Conservation (phyloP, 1,140 invertebrate genomes). For the Polyergus mexicanus region DNA sequence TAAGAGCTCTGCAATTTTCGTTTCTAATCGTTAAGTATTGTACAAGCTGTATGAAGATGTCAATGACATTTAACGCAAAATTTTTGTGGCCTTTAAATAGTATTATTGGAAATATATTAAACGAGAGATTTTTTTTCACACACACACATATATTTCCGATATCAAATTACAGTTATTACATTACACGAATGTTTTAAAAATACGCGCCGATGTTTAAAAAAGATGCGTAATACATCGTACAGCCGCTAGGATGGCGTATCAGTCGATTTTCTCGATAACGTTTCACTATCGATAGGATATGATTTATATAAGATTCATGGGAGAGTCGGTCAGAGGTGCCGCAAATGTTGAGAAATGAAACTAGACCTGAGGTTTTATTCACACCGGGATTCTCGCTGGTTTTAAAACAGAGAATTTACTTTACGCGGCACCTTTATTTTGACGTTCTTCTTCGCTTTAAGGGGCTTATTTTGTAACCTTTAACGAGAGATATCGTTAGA, state of each 20-base stretch:
- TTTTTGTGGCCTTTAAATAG: neutral
- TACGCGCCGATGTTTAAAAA: neutral
- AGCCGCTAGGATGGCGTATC: neutral
- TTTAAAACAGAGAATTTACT: neutral
- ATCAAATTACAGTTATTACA: neutral
- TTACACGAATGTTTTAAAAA: neutral
- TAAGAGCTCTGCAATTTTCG: neutral
- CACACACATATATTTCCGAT: neutral
- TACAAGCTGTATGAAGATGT: neutral
- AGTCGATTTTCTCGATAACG: neutral
- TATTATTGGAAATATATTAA: neutral
- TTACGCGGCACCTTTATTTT: neutral
- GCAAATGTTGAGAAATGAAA: conserved; percentile 4
- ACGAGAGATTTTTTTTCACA: too few relatives aligned
- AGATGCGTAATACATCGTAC: too few relatives aligned
- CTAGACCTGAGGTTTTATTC: neutral
- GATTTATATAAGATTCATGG: neutral
- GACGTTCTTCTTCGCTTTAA: neutral
- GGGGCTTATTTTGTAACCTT: too few relatives aligned
- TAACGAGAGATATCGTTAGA: too few relatives aligned
- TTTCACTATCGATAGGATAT: neutral
- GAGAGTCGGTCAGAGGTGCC: neutral
- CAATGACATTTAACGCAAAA: neutral
- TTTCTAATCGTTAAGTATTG: neutral
- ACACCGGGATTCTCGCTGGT: neutral